Evolutionary conservation across 2,888 invertebrate species (phyloP).

Genomic region (Drosophila prostipennis): DNA sequence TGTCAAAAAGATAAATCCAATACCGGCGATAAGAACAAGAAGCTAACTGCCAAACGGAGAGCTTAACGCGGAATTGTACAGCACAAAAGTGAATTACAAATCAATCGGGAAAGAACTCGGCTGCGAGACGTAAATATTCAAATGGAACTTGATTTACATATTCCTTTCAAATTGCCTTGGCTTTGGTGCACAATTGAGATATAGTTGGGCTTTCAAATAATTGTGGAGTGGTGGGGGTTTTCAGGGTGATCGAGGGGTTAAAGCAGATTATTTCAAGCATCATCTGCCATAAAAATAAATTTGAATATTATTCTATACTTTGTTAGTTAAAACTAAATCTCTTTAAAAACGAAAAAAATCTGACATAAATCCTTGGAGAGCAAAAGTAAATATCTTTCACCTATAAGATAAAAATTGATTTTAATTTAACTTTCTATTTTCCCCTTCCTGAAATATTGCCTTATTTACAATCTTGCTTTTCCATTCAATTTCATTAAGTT

Average conservation of each 20-base stretch:
- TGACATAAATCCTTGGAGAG: too few relatives aligned
- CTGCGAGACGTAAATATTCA: conserved; percentile 45
- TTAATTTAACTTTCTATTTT: too few relatives aligned
- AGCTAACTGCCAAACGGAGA: conserved; percentile 20
- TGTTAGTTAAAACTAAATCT: too few relatives aligned
- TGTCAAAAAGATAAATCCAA: conserved; percentile 29
- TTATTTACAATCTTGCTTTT: neutral
- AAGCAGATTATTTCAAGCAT: neutral
- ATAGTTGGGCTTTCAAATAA: conserved; percentile 2
- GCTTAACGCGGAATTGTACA: conserved; percentile 18
- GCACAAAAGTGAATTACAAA: conserved; percentile 38
- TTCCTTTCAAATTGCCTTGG: conserved; percentile 34
- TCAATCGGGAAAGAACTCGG: conserved; percentile 12
- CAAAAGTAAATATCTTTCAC: too few relatives aligned
- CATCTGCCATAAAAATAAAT: neutral
- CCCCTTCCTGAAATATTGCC: neutral
- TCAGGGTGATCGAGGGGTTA: conserved; percentile 1
- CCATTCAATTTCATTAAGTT: neutral
- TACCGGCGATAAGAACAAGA: conserved; percentile 33
- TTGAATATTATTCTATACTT: too few relatives aligned
- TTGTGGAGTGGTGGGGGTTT: neutral
- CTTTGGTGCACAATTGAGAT: conserved; percentile 41
- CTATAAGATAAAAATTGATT: too few relatives aligned
- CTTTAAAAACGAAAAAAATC: too few relatives aligned
- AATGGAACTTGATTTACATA: conserved; percentile 36